phyloP scores from a whole-genome alignment of 2,113 vertebrate genomes.

The Neodontobutis hainanensis region DNA sequence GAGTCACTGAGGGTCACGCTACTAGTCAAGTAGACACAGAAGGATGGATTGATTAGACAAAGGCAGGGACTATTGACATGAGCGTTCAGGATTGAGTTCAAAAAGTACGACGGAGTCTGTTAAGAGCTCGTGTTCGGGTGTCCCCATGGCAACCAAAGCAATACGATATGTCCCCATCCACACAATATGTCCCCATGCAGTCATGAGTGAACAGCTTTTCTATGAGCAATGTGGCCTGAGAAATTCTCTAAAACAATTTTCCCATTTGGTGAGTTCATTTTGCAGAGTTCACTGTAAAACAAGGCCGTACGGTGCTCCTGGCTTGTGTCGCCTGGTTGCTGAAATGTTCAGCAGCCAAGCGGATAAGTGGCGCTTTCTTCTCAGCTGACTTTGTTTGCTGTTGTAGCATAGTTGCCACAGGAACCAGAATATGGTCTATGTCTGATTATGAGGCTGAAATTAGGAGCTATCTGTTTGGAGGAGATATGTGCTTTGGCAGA shows the following conservation, averaged over 20 bases:
- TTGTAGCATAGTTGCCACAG: background rate
- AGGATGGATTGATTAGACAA: constrained; percentile 37
- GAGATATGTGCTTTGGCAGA: background rate
- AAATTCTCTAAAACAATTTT: constrained; percentile 53
- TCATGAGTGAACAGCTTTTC: background rate
- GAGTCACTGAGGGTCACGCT: constrained; percentile 54
- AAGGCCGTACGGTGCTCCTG: constrained; percentile 11
- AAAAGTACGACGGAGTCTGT: background rate
- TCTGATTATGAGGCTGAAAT: background rate
- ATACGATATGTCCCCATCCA: background rate
- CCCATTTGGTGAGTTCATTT: constrained; percentile 53
- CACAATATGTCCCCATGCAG: background rate
- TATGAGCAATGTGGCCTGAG: constrained; percentile 29
- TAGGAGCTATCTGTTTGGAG: background rate
- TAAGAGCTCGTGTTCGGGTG: background rate
- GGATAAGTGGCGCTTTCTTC: constrained; percentile 11
- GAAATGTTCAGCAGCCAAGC: constrained; percentile 27
- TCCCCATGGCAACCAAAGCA: background rate
- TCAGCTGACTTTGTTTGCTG: background rate
- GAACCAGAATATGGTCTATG: background rate
- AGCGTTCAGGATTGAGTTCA: constrained; percentile 7
- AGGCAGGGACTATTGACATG: constrained; percentile 39
- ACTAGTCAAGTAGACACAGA: constrained; percentile 38
- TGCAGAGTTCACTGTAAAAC: constrained; percentile 14
- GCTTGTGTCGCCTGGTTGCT: constrained; percentile 10